These are phyloP conservation scores for Theristicus caerulescens DNA, from an alignment of 2,113 vertebrate species.

Conservation along the genomic window DNA sequence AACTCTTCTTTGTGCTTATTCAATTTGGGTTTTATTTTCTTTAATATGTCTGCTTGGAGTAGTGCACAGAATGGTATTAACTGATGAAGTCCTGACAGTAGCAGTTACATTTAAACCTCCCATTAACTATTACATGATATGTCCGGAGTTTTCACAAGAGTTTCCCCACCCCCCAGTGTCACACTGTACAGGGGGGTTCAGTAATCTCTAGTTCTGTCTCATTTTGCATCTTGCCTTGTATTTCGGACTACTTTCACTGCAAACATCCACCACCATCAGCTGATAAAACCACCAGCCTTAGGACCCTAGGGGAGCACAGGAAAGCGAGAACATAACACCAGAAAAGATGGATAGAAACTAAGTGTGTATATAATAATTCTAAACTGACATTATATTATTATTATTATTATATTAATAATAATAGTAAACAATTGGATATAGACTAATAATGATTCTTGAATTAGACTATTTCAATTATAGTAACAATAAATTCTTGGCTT, in stretches of 20 bases:
- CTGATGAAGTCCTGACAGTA: not conserved
- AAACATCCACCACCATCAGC: not conserved
- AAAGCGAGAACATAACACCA: not conserved
- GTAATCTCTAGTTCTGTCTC: not conserved
- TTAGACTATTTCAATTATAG: not conserved
- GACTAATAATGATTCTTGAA: not conserved
- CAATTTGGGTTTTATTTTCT: not conserved
- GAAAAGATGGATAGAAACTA: not conserved
- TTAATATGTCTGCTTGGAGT: not conserved
- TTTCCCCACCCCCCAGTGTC: not conserved
- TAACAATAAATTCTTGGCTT: not conserved
- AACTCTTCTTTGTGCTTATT: not conserved
- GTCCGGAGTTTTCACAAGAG: not conserved
- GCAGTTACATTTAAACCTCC: not conserved
- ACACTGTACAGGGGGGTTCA: not conserved
- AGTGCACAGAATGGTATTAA: not conserved
- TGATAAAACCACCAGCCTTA: not conserved
- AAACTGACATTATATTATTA: too few relatives aligned
- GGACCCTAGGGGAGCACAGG: not conserved
- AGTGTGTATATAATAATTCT: not conserved
- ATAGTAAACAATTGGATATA: not conserved
- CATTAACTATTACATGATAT: not conserved
- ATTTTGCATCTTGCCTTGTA: not conserved
- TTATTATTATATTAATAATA: too few relatives aligned
- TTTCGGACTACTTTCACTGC: not conserved